A percentile compares a stretch with the other conserved stretches of the same genome.
Evolutionary conservation across 2,888 invertebrate species (phyloP).

Genomic region (Nomada fucata): DNA sequence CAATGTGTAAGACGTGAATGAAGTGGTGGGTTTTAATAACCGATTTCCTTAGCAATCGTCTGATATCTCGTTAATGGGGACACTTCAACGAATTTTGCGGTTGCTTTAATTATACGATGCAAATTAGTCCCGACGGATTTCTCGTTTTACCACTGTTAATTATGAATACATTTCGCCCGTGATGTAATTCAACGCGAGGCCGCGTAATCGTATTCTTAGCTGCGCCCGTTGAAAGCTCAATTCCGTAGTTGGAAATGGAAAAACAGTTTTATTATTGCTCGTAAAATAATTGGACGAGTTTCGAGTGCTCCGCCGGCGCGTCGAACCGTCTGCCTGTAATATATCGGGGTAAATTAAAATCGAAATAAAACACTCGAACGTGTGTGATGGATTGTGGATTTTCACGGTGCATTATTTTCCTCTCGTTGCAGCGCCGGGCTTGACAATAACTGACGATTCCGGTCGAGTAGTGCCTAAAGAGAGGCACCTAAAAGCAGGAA

Average conservation of each 20-base stretch:
- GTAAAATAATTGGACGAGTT: constrained; percentile 13
- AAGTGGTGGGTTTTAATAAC: neutral
- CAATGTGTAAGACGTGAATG: no score
- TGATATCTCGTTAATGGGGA: constrained; percentile 35
- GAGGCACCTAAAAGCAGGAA: constrained; percentile 87
- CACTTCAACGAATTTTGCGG: constrained; percentile 8
- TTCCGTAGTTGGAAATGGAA: neutral
- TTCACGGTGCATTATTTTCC: no score
- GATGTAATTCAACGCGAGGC: constrained; percentile 36
- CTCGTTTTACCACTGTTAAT: constrained; percentile 46
- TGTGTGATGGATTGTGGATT: constrained; percentile 61
- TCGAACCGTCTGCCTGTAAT: constrained; percentile 5
- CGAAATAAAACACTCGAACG: no score
- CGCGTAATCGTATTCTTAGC: constrained; percentile 36
- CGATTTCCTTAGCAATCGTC: constrained; percentile 29
- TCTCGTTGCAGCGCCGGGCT: constrained; percentile 85
- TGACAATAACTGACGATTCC: constrained; percentile 87
- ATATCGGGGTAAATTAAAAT: neutral
- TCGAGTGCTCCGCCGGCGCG: neutral
- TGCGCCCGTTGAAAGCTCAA: constrained; percentile 26
- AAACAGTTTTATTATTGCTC: constrained; percentile 13
- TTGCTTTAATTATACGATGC: constrained; percentile 56
- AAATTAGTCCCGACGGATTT: constrained; percentile 36
- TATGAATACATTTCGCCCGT: constrained; percentile 45
- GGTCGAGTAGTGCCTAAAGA: constrained; percentile 86